Evolutionary conservation across 2,113 vertebrate genomes (phyloP), one percentile per base, ranked within the genome.

Genomic region (Gadus macrocephalus): DNA sequence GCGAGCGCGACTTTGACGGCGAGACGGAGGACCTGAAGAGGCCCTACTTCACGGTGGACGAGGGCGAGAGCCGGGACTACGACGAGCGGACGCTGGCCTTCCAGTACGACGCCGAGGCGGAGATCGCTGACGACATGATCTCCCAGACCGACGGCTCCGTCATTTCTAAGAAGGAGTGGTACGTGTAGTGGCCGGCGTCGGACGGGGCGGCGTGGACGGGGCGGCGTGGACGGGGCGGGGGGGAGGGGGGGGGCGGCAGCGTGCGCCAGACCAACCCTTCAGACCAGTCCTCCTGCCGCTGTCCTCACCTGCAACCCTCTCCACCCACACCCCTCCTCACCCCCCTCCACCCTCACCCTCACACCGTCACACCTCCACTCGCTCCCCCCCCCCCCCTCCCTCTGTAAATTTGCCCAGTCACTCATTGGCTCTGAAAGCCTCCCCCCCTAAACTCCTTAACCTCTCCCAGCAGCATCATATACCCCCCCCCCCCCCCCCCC

Each of bases 151-250:
- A 99, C 72, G 96, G 97, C 82, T 99, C 97, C 73, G 96, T 98
- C 88, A 99, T 98, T 93, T 98, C 97, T 90, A 99, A 99, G 95
- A 98, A 99, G 90, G 97, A 99, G 93, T 99, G 97, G 97, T 99
- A 99, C 17, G 97, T 99, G 91, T 99, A 98, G 92, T 77, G 85
- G 85, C 84, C 67, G 79, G 14, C 68, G 67, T 67, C 6, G 31
- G 81, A 80, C 78, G 76, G 79, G 85, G 82, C 71, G 82, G 71
- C 86, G 68, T 35, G 31, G 31, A 35, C 6, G 4, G 31, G 31
- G 31, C 5, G 31, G 31, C n/a, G 68, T 35, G 31, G 31, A 35
- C 6, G 4, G 31, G 31, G 31, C 5, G 31, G 31, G 64, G 66
- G 65, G 67, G 64, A 69, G 64, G 68, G 67, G 64, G 70, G 64